Base-by-base conservation (phyloP, 2,113 vertebrate species). In the Pristiophorus japonicus region DNA sequence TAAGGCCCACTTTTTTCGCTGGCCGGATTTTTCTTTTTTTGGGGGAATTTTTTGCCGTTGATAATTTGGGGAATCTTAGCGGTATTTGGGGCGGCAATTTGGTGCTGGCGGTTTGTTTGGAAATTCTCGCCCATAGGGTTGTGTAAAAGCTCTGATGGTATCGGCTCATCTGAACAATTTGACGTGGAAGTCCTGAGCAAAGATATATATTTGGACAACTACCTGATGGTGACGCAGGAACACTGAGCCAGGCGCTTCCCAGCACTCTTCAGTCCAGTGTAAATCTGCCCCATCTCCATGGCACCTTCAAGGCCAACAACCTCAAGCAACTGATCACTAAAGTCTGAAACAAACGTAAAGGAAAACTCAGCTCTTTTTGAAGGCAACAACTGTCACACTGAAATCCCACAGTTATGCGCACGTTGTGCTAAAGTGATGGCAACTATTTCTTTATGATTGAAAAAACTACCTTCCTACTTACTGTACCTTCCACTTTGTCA, bases 261-360 rank as follows among this genome's bases (percentile, higher is more conserved):
- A 0, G 99, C 99, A 0, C 98, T 99, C 97, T 99, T 99, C 96
- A 99, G 97, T 88, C 99, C 99, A 0, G 99, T 99, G 97, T 99
- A 99, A 98, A 99, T 99, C 98, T 99, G 99, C 2, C 99, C 99
- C 99, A 99, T 99, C 96, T 99, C 99, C 97, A 99, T 99, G 0
- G 99, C 99, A 1, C 99, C 99, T 95, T 99, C 99, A 47, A 99
- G 98, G 45, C 99, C 99, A 65, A 99, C 99, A 96, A 99, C 99
- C 97, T 99, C 99, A 96, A 99, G 96, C 95, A 99, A 98, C 94
- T 98, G 99, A 97, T 99, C 99, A 0, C 99, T 98, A 96, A 99
- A 97, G 95, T 99, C 99, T 99, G 97, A 12, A 92, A 59, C 96
- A 67, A 45, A 87, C 20, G 22, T 1, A 94, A 55, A 47, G 62